phyloP scores from a whole-genome alignment of 2,888 invertebrate species.

The Volucella zonaria region DNA sequence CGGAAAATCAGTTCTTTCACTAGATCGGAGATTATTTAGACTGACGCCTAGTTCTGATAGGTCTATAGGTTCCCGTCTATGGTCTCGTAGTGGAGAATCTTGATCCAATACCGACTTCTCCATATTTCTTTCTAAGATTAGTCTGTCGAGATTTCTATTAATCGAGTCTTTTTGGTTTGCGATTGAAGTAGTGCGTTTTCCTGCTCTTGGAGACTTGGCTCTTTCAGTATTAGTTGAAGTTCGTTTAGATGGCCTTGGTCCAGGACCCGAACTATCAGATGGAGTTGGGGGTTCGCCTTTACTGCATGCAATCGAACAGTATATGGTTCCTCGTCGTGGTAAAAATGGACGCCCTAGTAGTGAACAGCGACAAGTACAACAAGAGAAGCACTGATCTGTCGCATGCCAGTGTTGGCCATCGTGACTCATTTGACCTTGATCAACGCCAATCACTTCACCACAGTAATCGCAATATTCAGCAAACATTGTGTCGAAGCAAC shows the following conservation, averaged over 20 bases:
- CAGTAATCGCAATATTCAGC: constrained; percentile 98
- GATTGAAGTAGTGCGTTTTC: constrained; percentile 77
- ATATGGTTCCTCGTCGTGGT: constrained; percentile 95
- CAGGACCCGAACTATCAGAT: constrained; percentile 90
- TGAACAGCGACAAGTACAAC: constrained; percentile 91
- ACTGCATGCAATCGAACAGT: constrained; percentile 96
- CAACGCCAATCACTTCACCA: constrained; percentile 97
- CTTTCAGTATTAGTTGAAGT: constrained; percentile 82
- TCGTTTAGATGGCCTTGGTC: constrained; percentile 84
- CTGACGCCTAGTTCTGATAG: constrained; percentile 84
- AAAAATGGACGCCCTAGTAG: constrained; percentile 94
- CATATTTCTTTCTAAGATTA: constrained; percentile 77
- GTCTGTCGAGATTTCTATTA: constrained; percentile 84
- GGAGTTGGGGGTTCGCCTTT: constrained; percentile 95
- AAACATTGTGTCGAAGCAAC: constrained; percentile 97
- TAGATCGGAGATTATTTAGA: constrained; percentile 84
- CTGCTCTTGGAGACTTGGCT: constrained; percentile 83
- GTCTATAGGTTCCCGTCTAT: constrained; percentile 86
- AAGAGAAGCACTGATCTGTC: constrained; percentile 95
- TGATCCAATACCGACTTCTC: constrained; percentile 78
- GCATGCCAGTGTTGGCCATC: constrained; percentile 99
- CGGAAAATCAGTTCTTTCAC: constrained; percentile 81
- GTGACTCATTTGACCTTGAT: constrained; percentile 99
- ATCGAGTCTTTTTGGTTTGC: constrained; percentile 83
- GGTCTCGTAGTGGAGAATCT: constrained; percentile 83